A percentile compares a stretch with the other conserved stretches of the same genome.
These are phyloP conservation scores for Musca vetustissima DNA, from an alignment of 1,140 invertebrate species.

Conservation along the genomic window DNA sequence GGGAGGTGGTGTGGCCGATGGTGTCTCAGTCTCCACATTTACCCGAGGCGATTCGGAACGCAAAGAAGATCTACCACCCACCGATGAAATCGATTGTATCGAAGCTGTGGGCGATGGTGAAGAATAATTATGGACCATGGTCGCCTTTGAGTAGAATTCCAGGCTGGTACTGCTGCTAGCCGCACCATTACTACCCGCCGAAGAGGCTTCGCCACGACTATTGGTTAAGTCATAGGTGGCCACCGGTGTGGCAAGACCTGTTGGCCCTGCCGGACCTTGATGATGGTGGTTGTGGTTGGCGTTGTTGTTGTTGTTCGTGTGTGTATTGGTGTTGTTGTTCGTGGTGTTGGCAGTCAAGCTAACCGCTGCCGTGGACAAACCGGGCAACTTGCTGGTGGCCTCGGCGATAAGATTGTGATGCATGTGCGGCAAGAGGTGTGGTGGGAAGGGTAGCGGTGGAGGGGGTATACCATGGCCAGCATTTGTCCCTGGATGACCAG, in stretches of 20 bases:
- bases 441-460: conserved; percentile 60
- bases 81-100: conserved; percentile 53
- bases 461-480: conserved; percentile 21
- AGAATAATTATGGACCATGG: conserved; percentile 38
- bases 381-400: conserved; percentile 49
- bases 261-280: not conserved
- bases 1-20: conserved; percentile 45
- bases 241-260: not conserved
- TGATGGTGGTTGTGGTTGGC: not conserved
- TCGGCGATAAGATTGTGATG: conserved; percentile 53
- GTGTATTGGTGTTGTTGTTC: too few species aligned
- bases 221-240: conserved; percentile 28
- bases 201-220: conserved; percentile 15
- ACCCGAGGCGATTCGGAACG: conserved; percentile 30
- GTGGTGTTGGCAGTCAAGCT: too few species aligned
- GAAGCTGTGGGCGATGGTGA: conserved; percentile 53
- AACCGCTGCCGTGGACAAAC: conserved; percentile 36
- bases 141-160: conserved; percentile 29
- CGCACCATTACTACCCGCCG: conserved; percentile 16
- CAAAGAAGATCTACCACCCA: conserved; percentile 35
- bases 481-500: conserved; percentile 32
- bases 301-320: too few species aligned
- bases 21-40: conserved; percentile 34
- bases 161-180: conserved; percentile 24
- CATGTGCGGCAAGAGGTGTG: conserved; percentile 59